Base-by-base conservation (phyloP, 2,797 vertebrate genomes). In the Rhinella marina region DNA sequence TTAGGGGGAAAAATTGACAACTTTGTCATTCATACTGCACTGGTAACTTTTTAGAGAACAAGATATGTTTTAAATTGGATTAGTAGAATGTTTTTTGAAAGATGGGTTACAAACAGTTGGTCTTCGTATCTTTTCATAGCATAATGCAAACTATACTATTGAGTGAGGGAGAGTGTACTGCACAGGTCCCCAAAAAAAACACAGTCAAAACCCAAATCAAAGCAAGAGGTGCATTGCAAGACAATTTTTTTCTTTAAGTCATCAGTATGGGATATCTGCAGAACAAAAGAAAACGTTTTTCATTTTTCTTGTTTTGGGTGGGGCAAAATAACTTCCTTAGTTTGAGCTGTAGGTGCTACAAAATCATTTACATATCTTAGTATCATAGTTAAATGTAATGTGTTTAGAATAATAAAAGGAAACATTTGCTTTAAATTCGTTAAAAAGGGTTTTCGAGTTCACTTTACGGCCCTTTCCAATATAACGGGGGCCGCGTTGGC, bases 341-440 rank as follows among this genome's bases (percentile, higher is more conserved):
- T 97, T 97, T 98, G 96, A 98, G 97, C 97, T 96, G 98, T 99
- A 99, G 98, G 98, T 99, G 98, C 98, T 99, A 99, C 96, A 92
- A 97, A 98, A 98, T 99, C 97, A 98, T 97, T 98, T 97, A 99
- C 98, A 99, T 99, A 99, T 99, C 98, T 99, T 98, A 98, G 98
- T 98, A 98, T 99, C 96, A 97, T 97, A 98, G 96, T 99, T 99
- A 96, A 98, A 98, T 98, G 98, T 99, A 98, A 95, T 93, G 95
- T 96, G 95, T 95, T 96, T 96, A 96, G 94, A 95, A 87, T 85
- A 85, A 85, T 77, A 91, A 90, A 93, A 94, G 92, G 94, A 62
- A 93, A 94, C 92, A 93, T 94, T 95, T 96, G 95, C 94, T 95
- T 96, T 96, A 94, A 94, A 96, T 95, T 95, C 94, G 94, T 95